phyloP scores from a whole-genome alignment of 2,888 invertebrate genomes.

The Philereme vetulata region DNA sequence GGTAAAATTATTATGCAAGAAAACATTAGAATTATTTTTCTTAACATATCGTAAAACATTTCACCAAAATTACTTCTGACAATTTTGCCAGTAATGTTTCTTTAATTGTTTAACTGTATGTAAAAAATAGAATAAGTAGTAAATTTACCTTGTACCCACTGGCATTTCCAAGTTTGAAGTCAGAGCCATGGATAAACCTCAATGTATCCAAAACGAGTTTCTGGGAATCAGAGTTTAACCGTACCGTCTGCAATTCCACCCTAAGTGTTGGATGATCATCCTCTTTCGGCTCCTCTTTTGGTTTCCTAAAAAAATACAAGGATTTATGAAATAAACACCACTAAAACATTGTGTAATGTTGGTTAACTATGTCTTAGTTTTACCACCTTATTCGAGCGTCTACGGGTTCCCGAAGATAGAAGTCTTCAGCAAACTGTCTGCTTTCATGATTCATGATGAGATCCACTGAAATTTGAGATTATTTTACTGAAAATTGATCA shows the following conservation, averaged over 20 bases:
- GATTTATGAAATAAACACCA: background rate
- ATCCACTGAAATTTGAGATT: constrained; percentile 25
- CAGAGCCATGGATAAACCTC: constrained; percentile 89
- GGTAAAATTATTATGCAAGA: too few relatives aligned
- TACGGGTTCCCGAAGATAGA: constrained; percentile 85
- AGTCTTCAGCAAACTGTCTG: constrained; percentile 85
- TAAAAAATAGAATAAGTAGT: too few relatives aligned
- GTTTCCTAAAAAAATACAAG: constrained; percentile 53
- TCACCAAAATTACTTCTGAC: too few relatives aligned
- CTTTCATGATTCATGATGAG: constrained; percentile 83
- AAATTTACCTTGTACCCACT: constrained; percentile 80
- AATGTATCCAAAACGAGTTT: constrained; percentile 89
- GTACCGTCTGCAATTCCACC: constrained; percentile 90
- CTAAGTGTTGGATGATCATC: constrained; percentile 83
- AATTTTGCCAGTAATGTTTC: too few relatives aligned
- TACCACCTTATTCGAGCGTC: constrained; percentile 85
- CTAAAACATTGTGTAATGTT: constrained; percentile 40
- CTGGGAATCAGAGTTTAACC: constrained; percentile 87
- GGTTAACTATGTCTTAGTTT: constrained; percentile 15
- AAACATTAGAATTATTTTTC: too few relatives aligned
- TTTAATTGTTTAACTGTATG: too few relatives aligned
- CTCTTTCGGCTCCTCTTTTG: constrained; percentile 72
- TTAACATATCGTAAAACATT: too few relatives aligned
- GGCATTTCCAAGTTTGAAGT: constrained; percentile 82
- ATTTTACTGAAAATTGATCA: background rate